phyloP scores from a whole-genome alignment of 2,797 vertebrate genomes.

The Crypturellus tataupa region DNA sequence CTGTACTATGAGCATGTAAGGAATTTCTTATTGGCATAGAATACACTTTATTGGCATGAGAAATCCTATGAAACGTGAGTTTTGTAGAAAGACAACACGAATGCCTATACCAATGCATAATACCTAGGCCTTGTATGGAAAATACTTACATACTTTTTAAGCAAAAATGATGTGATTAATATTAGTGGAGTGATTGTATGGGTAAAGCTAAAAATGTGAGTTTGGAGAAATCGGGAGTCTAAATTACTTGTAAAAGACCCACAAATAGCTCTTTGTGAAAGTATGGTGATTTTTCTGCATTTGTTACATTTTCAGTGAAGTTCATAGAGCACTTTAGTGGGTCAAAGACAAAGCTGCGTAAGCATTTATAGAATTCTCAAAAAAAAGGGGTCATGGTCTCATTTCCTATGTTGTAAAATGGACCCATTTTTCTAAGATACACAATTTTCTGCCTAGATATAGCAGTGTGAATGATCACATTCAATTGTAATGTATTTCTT shows the following conservation, averaged over 20 bases:
- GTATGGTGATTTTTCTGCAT: not conserved
- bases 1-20: not conserved
- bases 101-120: not conserved
- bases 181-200: not conserved
- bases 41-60: not conserved
- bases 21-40: not conserved
- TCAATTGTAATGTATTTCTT: not conserved
- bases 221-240: not conserved
- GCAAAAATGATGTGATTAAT: not conserved
- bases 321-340: not conserved
- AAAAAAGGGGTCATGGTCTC: not conserved
- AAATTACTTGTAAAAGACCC: not conserved
- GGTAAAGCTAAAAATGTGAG: not conserved
- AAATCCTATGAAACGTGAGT: not conserved
- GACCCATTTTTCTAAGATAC: not conserved
- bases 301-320: not conserved
- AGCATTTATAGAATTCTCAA: not conserved
- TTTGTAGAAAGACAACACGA: not conserved
- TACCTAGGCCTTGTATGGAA: not conserved
- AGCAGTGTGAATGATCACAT: not conserved
- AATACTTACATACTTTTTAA: not conserved
- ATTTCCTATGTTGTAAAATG: not conserved
- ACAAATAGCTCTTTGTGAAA: not conserved
- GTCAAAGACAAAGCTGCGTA: not conserved
- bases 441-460: slow-evolving; percentile 9